Evolutionary conservation across 2,113 vertebrate species (phyloP).

Genomic region (Donacobius atricapilla): DNA sequence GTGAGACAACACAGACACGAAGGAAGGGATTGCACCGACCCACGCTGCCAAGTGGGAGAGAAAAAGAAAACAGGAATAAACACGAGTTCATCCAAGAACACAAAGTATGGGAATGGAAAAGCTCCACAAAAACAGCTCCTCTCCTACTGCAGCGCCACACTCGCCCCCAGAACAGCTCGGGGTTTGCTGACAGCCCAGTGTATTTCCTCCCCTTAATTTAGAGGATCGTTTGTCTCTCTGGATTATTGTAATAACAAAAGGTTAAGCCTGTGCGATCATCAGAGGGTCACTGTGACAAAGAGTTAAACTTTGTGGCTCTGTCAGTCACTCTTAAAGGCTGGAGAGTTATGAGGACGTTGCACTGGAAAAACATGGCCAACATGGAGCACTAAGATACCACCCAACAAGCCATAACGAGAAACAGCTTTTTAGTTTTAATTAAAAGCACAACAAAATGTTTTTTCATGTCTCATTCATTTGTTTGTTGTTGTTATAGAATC

Average conservation of each 20-base stretch:
- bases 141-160: background rate
- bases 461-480: conserved; percentile 77
- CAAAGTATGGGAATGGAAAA: background rate
- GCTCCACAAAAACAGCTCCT: background rate
- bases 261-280: background rate
- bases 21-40: fast-evolving
- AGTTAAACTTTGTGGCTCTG: background rate
- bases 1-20: background rate
- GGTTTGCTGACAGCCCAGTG: background rate
- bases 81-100: background rate
- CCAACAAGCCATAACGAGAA: conserved; percentile 72
- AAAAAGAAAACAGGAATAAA: background rate
- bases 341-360: background rate
- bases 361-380: background rate
- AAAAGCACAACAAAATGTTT: conserved; percentile 74
- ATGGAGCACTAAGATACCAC: conserved; percentile 64
- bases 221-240: background rate
- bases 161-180: background rate
- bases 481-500: conserved; percentile 80
- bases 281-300: background rate
- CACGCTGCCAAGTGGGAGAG: background rate
- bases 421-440: conserved; percentile 74
- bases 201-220: background rate
- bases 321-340: background rate
- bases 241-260: background rate